phyloP scores from a whole-genome alignment of 2,888 invertebrate genomes.

The Cabera pusaria region DNA sequence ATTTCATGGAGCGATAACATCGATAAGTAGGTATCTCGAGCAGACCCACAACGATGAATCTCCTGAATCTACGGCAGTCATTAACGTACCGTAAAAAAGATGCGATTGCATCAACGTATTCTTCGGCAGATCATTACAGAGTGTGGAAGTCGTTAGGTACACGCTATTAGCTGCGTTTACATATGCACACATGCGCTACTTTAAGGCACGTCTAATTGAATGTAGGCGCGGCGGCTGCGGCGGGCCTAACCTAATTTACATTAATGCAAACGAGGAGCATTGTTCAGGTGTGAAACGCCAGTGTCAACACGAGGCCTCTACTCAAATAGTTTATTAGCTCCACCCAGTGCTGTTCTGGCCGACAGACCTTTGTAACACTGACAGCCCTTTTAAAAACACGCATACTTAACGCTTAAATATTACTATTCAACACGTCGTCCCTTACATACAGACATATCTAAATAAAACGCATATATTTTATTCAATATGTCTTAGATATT shows the following conservation, averaged over 20 bases:
- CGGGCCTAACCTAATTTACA: constrained; percentile 82
- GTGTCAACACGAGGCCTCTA: constrained; percentile 80
- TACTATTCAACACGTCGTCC: constrained; percentile 63
- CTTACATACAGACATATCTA: constrained; percentile 35
- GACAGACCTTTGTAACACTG: constrained; percentile 74
- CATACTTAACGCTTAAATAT: constrained; percentile 74
- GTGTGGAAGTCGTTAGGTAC: constrained; percentile 55
- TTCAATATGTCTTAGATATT: constrained; percentile 9
- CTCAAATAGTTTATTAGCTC: constrained; percentile 83
- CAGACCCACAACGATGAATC: constrained; percentile 22
- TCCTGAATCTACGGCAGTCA: constrained; percentile 23
- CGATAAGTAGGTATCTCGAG: constrained; percentile 30
- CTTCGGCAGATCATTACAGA: constrained; percentile 47
- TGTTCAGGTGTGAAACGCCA: constrained; percentile 83
- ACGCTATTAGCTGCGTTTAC: constrained; percentile 53
- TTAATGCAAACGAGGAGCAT: constrained; percentile 83
- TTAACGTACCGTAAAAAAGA: constrained; percentile 32
- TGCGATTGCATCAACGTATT: constrained; percentile 47
- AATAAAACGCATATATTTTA: constrained; percentile 19
- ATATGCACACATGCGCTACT: constrained; percentile 72
- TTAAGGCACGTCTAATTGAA: constrained; percentile 79
- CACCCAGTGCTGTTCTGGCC: constrained; percentile 77
- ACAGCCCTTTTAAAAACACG: constrained; percentile 72
- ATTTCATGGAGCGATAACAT: constrained; percentile 27
- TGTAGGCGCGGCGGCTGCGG: constrained; percentile 70